phyloP scores from a whole-genome alignment of 2,888 invertebrate genomes.

The Apantesis nais region DNA sequence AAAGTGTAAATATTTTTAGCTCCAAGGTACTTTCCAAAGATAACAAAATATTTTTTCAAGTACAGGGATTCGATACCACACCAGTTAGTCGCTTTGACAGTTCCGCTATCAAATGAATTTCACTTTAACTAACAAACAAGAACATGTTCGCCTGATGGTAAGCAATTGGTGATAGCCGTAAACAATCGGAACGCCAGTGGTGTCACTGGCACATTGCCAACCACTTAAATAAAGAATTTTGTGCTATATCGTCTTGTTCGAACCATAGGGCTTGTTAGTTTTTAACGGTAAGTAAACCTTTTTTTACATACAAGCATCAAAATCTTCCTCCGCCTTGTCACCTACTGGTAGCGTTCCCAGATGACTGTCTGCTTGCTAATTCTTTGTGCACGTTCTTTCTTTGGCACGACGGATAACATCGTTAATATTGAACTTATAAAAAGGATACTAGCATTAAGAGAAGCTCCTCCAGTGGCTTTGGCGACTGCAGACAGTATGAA shows the following conservation, averaged over 20 bases:
- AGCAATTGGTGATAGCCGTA: neutral
- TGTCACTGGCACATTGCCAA: slow-evolving; percentile 1
- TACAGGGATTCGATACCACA: too few species aligned
- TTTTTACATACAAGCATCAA: too few species aligned
- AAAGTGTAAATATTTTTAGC: too few species aligned
- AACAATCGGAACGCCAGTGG: neutral
- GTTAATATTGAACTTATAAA: slow-evolving; percentile 31
- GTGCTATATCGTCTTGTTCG: neutral
- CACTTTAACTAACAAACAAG: neutral
- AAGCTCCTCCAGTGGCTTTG: slow-evolving; percentile 92
- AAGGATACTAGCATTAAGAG: slow-evolving; percentile 94
- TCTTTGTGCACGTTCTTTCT: too few species aligned
- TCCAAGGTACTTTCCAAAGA: neutral
- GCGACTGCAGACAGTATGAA: slow-evolving; percentile 93
- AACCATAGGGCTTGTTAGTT: neutral
- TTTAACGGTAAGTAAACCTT: neutral
- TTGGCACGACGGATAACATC: too few species aligned
- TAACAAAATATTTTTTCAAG: too few species aligned
- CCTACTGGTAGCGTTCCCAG: too few species aligned
- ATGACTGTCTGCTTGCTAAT: too few species aligned
- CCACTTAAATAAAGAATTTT: neutral
- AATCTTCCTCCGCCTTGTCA: too few species aligned
- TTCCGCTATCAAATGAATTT: neutral
- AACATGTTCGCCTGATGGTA: neutral
- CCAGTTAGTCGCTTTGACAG: too few species aligned